Evolutionary conservation across 2,888 invertebrate species (phyloP).

Genomic region (Dynastes grantii): DNA sequence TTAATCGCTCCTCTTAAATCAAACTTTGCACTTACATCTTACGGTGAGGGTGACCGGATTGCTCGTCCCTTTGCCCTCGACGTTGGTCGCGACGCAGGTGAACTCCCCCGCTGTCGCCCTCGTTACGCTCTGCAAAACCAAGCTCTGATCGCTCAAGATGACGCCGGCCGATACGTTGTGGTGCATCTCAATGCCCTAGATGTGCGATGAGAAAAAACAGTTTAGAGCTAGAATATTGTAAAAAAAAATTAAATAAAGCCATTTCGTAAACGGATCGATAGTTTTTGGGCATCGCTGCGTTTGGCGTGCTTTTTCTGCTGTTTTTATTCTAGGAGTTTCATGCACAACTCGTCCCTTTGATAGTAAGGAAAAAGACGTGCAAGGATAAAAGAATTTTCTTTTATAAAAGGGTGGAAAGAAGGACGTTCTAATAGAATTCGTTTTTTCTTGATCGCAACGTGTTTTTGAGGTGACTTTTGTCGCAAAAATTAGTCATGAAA

Average conservation of each 20-base stretch:
- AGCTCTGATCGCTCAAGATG: conserved; percentile 88
- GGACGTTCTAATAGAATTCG: background rate
- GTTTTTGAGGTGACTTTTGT: too few relatives aligned
- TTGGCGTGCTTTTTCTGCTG: background rate
- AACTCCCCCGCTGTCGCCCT: conserved; percentile 90
- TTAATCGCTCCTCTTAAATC: conserved; percentile 34
- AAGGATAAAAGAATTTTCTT: background rate
- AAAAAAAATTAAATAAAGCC: conserved; percentile 27
- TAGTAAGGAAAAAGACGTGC: background rate
- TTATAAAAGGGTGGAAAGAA: background rate
- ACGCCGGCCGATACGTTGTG: conserved; percentile 88
- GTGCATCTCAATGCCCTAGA: conserved; percentile 85
- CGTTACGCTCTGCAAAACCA: conserved; percentile 89
- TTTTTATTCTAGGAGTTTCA: conserved; percentile 14
- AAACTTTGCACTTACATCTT: conserved; percentile 76
- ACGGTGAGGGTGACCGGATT: conserved; percentile 81
- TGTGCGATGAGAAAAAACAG: conserved; percentile 51
- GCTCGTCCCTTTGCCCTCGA: conserved; percentile 86
- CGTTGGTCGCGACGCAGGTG: conserved; percentile 89
- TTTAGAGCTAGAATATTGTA: background rate
- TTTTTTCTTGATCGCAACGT: too few relatives aligned
- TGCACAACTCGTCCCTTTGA: background rate
- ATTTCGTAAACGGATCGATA: background rate
- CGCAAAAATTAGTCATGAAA: too few relatives aligned
- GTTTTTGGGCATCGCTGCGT: background rate